phyloP scores from a whole-genome alignment of 1,140 invertebrate species.

The Pseudomyrmex gracilis region DNA sequence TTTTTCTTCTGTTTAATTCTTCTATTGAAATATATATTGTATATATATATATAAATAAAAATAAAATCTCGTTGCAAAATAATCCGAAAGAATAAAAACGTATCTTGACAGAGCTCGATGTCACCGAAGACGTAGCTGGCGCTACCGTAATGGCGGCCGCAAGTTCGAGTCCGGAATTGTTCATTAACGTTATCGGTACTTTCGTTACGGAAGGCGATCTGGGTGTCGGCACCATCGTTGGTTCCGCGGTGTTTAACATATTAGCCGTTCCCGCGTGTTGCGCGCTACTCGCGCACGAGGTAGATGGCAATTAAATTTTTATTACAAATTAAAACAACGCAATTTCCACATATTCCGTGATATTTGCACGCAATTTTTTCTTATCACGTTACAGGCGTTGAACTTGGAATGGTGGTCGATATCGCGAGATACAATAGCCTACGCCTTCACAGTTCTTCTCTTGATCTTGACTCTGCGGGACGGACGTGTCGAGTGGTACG shows the following conservation, averaged over 20 bases:
- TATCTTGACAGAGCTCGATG: conserved; percentile 79
- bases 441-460: conserved; percentile 88
- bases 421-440: conserved; percentile 88
- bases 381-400: conserved; percentile 83
- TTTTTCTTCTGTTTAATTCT: neutral
- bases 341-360: neutral
- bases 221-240: conserved; percentile 89
- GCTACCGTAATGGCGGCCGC: conserved; percentile 89
- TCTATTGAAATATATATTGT: too few species aligned
- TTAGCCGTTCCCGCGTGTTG: conserved; percentile 89
- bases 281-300: conserved; percentile 87
- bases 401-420: conserved; percentile 89
- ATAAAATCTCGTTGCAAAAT: too few species aligned
- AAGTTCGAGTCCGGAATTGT: conserved; percentile 88
- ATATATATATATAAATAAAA: too few species aligned
- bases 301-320: conserved; percentile 69
- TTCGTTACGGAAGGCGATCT: conserved; percentile 88
- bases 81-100: neutral
- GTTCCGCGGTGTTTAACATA: conserved; percentile 90
- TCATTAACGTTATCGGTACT: conserved; percentile 86
- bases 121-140: conserved; percentile 88
- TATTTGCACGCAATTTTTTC: neutral
- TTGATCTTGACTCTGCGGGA: conserved; percentile 88
- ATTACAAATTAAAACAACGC: neutral
- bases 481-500: conserved; percentile 88